phyloP scores from a whole-genome alignment of 2,888 invertebrate species.

The Hoplodrina blanda region DNA sequence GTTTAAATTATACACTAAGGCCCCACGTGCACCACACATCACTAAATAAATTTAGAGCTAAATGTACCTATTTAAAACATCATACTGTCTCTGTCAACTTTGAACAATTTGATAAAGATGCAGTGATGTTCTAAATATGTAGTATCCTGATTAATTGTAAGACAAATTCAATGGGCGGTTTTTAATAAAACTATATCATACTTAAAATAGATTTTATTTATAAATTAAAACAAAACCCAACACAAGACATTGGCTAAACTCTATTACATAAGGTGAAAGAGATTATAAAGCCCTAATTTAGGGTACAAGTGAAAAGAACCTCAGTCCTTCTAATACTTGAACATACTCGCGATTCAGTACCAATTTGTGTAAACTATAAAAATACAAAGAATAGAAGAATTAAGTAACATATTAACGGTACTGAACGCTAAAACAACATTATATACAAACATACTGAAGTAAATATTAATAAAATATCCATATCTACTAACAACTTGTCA shows the following conservation, averaged over 20 bases:
- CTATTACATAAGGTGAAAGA: constrained; percentile 84
- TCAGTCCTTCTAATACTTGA: constrained; percentile 89
- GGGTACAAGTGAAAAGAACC: constrained; percentile 90
- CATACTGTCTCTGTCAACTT: neutral
- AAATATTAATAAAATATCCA: constrained; percentile 50
- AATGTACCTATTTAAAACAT: neutral
- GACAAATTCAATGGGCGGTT: neutral
- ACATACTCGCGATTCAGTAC: constrained; percentile 74
- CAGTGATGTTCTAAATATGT: neutral
- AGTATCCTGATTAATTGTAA: constrained; percentile 5
- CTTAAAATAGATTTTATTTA: constrained; percentile 89
- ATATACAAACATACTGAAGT: constrained; percentile 67
- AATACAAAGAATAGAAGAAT: constrained; percentile 61
- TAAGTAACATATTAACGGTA: constrained; percentile 59
- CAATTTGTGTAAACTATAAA: constrained; percentile 60
- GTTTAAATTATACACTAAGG: constrained; percentile 6
- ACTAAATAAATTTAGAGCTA: neutral
- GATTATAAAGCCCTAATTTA: constrained; percentile 90
- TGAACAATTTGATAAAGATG: neutral
- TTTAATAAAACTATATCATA: constrained; percentile 55
- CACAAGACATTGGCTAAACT: constrained; percentile 87
- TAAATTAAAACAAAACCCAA: constrained; percentile 90
- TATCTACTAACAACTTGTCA: constrained; percentile 60
- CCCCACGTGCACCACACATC: neutral
- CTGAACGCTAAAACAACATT: constrained; percentile 66